A percentile compares a stretch with the other conserved stretches of the same genome.
These are phyloP conservation scores for Yasuhikotakia modesta DNA, from an alignment of 2,797 vertebrate genomes.

Conservation along the genomic window DNA sequence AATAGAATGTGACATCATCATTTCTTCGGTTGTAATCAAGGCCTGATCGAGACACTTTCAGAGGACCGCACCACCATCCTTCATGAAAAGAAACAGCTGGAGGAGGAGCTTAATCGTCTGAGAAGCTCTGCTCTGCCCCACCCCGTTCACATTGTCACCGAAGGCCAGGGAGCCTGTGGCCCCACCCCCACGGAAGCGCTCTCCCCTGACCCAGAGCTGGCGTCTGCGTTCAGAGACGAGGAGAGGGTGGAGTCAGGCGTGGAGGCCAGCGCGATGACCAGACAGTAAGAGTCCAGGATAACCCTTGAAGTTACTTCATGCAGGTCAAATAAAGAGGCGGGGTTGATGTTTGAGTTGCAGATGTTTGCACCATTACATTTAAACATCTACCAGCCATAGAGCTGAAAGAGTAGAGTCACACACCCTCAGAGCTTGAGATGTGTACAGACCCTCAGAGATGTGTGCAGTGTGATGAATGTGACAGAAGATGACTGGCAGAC, in stretches of 20 bases:
- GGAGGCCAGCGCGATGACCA: conserved; percentile 95
- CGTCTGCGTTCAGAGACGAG: conserved; percentile 80
- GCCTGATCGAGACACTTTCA: conserved; percentile 93
- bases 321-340: neutral
- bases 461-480: neutral
- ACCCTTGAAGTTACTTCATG: neutral
- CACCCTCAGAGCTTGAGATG: too few relatives aligned
- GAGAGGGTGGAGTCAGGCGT: conserved; percentile 87
- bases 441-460: too few relatives aligned
- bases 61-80: conserved; percentile 94
- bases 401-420: neutral
- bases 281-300: conserved; percentile 83
- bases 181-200: conserved; percentile 65
- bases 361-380: too few relatives aligned
- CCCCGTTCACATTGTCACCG: conserved; percentile 65
- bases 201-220: conserved; percentile 80
- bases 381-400: neutral
- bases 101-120: conserved; percentile 90
- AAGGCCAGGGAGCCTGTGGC: conserved; percentile 74
- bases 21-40: conserved; percentile 65
- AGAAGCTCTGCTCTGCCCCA: conserved; percentile 74
- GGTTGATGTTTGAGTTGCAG: neutral
- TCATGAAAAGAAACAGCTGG: conserved; percentile 94
- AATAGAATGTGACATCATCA: too few relatives aligned
- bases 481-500: conserved; percentile 16